These are phyloP conservation scores for Dione juno DNA, from an alignment of 2,888 invertebrate species.

Conservation along the genomic window DNA sequence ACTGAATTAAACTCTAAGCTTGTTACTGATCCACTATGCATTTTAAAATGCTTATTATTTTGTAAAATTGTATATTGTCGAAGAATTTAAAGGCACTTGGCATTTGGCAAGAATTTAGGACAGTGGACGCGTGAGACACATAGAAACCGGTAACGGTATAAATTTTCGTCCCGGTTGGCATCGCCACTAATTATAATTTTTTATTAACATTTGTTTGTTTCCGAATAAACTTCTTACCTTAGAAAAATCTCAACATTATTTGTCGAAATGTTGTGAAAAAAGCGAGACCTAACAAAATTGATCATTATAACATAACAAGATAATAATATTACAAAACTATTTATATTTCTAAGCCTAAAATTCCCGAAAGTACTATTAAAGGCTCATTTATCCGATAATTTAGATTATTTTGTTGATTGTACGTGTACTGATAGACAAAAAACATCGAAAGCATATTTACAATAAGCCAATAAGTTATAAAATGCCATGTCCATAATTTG, in stretches of 20 bases:
- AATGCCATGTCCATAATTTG: not conserved
- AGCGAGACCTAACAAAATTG: no score
- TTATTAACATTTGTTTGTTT: not conserved
- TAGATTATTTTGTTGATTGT: constrained; percentile 3
- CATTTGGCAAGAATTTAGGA: constrained; percentile 6
- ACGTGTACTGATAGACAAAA: not conserved
- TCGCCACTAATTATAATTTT: not conserved
- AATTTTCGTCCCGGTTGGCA: not conserved
- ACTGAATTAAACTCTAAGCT: no score
- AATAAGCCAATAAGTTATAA: not conserved
- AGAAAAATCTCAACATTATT: not conserved
- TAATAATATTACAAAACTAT: not conserved
- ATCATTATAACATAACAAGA: not conserved
- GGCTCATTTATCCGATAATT: not conserved
- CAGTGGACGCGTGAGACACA: not conserved
- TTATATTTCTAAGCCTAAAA: not conserved
- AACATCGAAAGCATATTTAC: not conserved
- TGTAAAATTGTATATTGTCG: no score
- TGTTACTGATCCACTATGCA: no score
- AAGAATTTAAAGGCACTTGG: not conserved
- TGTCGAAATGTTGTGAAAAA: no score
- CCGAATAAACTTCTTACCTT: not conserved
- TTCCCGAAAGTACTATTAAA: not conserved
- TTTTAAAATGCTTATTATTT: no score
- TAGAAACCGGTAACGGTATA: constrained; percentile 1